These are phyloP conservation scores for Ameiurus melas DNA, from an alignment of 2,113 vertebrate genomes.

Conservation along the genomic window DNA sequence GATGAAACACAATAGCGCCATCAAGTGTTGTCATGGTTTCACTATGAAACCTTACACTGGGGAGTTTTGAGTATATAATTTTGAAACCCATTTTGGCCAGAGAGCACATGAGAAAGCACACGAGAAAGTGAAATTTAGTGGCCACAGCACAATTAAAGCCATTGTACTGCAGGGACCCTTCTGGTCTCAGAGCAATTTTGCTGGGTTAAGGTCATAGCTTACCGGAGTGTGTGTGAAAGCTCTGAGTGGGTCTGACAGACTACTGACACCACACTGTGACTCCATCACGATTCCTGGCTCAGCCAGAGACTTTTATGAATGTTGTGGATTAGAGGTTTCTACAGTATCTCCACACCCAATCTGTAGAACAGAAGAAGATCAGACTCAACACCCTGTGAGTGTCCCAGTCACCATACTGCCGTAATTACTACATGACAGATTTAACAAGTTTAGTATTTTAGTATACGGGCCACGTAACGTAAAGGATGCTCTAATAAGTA, in stretches of 20 bases:
- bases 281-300: not conserved
- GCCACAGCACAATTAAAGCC: conserved; percentile 37
- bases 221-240: conserved; percentile 20
- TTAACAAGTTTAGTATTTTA: no score
- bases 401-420: no score
- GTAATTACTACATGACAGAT: no score
- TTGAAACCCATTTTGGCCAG: not conserved
- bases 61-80: not conserved
- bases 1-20: conserved; percentile 10
- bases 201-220: conserved; percentile 29
- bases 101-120: not conserved
- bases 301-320: not conserved
- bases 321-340: no score
- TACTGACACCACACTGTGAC: not conserved
- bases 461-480: no score
- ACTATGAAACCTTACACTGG: not conserved
- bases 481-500: no score
- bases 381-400: no score
- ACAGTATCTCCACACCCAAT: no score
- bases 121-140: conserved; percentile 30
- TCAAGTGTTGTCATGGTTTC: not conserved
- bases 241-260: conserved; percentile 16
- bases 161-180: conserved; percentile 38
- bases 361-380: not conserved
- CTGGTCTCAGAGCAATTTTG: conserved; percentile 56